Conservation (phyloP, 2,113 vertebrate species). For the Catharus fuscescens region DNA sequence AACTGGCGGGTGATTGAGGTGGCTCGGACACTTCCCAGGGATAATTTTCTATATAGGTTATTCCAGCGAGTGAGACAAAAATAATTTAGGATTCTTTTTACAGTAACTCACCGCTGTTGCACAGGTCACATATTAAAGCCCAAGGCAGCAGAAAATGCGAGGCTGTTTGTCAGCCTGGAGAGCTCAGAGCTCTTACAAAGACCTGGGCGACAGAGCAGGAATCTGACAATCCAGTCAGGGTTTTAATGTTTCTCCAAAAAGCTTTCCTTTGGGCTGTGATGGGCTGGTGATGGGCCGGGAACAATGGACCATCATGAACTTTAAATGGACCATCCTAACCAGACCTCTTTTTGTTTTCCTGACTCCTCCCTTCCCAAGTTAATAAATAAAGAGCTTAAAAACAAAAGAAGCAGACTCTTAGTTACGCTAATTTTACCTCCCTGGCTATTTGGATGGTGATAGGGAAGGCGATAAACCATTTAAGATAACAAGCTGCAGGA, state of each 20-base stretch:
- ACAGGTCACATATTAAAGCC: background rate
- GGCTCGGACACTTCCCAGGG: background rate
- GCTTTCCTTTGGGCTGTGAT: background rate
- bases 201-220: background rate
- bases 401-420: constrained; percentile 48
- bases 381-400: constrained; percentile 57
- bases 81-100: background rate
- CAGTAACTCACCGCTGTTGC: background rate
- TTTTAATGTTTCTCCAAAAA: background rate
- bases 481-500: constrained; percentile 49
- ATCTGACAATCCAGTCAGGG: background rate
- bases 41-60: background rate
- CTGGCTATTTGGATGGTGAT: constrained; percentile 38
- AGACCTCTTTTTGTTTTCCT: constrained; percentile 6
- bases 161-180: background rate
- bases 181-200: background rate
- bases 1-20: background rate
- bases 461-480: constrained; percentile 42
- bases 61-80: background rate
- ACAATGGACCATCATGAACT: constrained; percentile 36
- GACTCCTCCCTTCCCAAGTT: constrained; percentile 40
- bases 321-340: constrained; percentile 32
- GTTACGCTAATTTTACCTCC: constrained; percentile 65
- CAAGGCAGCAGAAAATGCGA: background rate
- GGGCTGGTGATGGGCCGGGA: constrained; percentile 45